A percentile compares a stretch with the other conserved stretches of the same genome.
These are phyloP conservation scores for Lophius piscatorius DNA, from an alignment of 2,113 vertebrate species.

Conservation along the genomic window DNA sequence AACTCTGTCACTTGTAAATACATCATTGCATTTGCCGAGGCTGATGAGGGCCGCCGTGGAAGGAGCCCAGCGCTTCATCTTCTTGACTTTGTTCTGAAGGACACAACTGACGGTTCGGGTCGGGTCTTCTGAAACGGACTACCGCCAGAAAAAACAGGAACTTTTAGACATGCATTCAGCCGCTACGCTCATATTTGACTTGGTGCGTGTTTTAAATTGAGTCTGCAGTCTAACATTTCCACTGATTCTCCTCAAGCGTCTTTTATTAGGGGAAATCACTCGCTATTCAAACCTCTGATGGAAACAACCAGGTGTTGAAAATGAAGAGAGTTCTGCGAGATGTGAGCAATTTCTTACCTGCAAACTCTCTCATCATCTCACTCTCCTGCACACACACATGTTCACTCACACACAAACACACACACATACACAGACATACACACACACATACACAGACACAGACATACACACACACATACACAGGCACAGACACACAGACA, in stretches of 20 bases:
- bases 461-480: no score
- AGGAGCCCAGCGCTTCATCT: conserved; percentile 52
- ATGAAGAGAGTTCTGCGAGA: conserved; percentile 45
- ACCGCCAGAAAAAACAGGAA: conserved; percentile 1
- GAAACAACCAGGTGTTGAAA: conserved; percentile 57
- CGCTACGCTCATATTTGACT: neutral
- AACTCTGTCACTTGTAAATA: conserved; percentile 70
- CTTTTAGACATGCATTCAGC: conserved; percentile 19
- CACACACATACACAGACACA: no score
- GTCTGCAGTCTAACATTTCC: conserved; percentile 1
- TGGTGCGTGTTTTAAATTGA: neutral
- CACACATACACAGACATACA: no score
- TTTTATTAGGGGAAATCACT: conserved; percentile 24
- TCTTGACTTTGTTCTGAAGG: conserved; percentile 60
- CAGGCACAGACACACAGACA: no score
- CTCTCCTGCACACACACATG: no score
- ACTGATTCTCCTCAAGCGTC: conserved; percentile 5
- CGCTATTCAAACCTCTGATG: conserved; percentile 37
- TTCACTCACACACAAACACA: no score
- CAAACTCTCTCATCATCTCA: conserved; percentile 34
- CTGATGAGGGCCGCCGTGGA: conserved; percentile 47
- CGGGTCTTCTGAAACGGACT: no score
- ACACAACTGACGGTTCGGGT: no score
- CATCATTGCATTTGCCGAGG: conserved; percentile 54
- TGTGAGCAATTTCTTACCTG: conserved; percentile 51